Evolutionary conservation across 2,888 invertebrate genomes (phyloP).

Genomic region (Drosophila nr. fundita): DNA sequence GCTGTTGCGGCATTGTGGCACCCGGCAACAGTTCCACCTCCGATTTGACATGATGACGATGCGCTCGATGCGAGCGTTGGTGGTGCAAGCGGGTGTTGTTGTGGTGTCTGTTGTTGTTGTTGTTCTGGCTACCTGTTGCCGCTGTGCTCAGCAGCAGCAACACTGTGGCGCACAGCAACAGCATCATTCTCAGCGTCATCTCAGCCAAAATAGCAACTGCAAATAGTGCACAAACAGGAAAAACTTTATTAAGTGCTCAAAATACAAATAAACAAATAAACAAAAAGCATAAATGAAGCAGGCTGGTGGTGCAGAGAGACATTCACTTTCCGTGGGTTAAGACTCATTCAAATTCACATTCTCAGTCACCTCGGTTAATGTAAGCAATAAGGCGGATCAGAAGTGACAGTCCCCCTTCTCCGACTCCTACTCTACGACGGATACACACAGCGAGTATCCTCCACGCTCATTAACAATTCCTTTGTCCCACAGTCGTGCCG

Average conservation of each 20-base stretch:
- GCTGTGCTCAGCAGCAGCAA: slow-evolving; percentile 41
- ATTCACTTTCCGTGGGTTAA: slow-evolving; percentile 34
- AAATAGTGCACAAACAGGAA: slow-evolving; percentile 29
- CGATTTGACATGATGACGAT: slow-evolving; percentile 65
- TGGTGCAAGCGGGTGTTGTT: slow-evolving; percentile 39
- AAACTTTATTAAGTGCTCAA: slow-evolving; percentile 63
- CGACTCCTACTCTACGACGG: background rate
- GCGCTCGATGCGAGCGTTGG: slow-evolving; percentile 57
- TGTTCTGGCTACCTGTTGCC: slow-evolving; percentile 54
- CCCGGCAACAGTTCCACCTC: slow-evolving; percentile 74
- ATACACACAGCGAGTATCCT: slow-evolving; percentile 24
- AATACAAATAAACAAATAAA: slow-evolving; percentile 7
- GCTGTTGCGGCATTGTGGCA: slow-evolving; percentile 39
- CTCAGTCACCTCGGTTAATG: slow-evolving; percentile 67
- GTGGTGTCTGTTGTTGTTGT: slow-evolving; percentile 21
- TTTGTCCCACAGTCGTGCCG: slow-evolving; percentile 64
- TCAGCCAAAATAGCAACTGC: slow-evolving; percentile 40
- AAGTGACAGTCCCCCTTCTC: slow-evolving; percentile 14
- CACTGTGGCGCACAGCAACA: slow-evolving; percentile 52
- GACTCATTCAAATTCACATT: slow-evolving; percentile 70
- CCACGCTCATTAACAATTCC: slow-evolving; percentile 71
- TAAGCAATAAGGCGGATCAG: slow-evolving; percentile 77
- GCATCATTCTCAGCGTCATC: slow-evolving; percentile 32
- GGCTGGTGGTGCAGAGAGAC: background rate
- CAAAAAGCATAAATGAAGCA: slow-evolving; percentile 1